phyloP scores from a whole-genome alignment of 1,140 invertebrate species.

The Calliopsis andreniformis region DNA sequence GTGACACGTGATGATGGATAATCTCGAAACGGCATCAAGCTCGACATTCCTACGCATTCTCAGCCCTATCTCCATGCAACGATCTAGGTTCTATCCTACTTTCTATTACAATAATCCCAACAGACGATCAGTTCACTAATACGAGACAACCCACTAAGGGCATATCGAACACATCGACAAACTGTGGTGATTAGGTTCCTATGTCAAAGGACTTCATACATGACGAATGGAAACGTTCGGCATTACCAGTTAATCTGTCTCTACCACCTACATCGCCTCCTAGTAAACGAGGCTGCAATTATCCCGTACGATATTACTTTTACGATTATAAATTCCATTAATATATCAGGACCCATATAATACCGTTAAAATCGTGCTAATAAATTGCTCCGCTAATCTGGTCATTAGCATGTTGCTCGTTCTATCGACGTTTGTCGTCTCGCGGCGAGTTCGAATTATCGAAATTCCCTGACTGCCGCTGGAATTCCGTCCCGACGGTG shows the following conservation, averaged over 20 bases:
- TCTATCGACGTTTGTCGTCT: constrained; percentile 32
- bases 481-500: background rate
- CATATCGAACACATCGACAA: too few relatives aligned
- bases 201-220: too few relatives aligned
- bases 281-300: background rate
- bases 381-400: constrained; percentile 17
- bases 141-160: too few relatives aligned
- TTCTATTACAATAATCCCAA: too few relatives aligned
- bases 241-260: background rate
- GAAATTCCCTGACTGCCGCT: background rate
- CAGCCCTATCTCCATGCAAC: too few relatives aligned
- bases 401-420: constrained; percentile 16
- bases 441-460: constrained; percentile 6
- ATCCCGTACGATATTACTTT: constrained; percentile 12
- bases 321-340: constrained; percentile 39
- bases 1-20: too few relatives aligned
- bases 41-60: too few relatives aligned
- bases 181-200: too few relatives aligned
- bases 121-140: too few relatives aligned
- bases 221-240: background rate
- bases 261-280: background rate
- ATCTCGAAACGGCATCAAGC: too few relatives aligned
- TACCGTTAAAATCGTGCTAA: constrained; percentile 15
- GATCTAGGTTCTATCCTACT: too few relatives aligned
- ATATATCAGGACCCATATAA: constrained; percentile 18